Base-by-base conservation (phyloP, 2,113 vertebrate genomes). In the Seriola dumerili region DNA sequence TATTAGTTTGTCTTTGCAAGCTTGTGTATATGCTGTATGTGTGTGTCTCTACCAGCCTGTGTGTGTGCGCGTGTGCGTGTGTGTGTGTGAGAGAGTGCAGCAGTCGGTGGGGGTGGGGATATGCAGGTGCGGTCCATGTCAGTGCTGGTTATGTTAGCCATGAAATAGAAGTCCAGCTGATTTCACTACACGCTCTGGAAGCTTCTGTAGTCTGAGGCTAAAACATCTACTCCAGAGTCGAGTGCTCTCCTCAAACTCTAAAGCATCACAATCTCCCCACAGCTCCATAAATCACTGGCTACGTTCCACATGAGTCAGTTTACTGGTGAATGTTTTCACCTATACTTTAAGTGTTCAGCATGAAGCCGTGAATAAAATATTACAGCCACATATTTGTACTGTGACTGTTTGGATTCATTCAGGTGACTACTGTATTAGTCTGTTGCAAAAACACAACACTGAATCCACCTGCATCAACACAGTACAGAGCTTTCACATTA, bases 61-160 rank as follows among this genome's bases (percentile, higher is more conserved):
- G 11, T 46, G 34, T 11, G 29, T 44, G 61, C 50, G 62, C 42
- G 5, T 70, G 59, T 65, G 38, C 65, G 19, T 36, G 4, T 57
- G 59, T 40, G 40, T 55, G 67, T 48, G 5, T 70, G 29, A 29
- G 4, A 36, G 4, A 48, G 58, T 42, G 40, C 21, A 59, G 58
- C 36, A 42, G 86, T 46, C 75, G 50, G 65, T 72, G 69, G 74
- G 72, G 78, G 84, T 69, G 44, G 78, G 74, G 76, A 58, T 57
- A 61, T 75, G 73, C 91, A 94, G 93, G 91, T 94, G 93, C 76
- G 62, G 58, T 69, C 61, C 52, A 64, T 85, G 81, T 90, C 79
- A 64, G 34, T 73, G 73, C 75, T 76, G 55, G 38, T 88, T 83
- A 84, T 78, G 76, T 84, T 64, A 14, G 23, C 81, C 63, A 34